Evolutionary conservation across 2,113 vertebrate species (phyloP).

Genomic region (Saccopteryx bilineata): DNA sequence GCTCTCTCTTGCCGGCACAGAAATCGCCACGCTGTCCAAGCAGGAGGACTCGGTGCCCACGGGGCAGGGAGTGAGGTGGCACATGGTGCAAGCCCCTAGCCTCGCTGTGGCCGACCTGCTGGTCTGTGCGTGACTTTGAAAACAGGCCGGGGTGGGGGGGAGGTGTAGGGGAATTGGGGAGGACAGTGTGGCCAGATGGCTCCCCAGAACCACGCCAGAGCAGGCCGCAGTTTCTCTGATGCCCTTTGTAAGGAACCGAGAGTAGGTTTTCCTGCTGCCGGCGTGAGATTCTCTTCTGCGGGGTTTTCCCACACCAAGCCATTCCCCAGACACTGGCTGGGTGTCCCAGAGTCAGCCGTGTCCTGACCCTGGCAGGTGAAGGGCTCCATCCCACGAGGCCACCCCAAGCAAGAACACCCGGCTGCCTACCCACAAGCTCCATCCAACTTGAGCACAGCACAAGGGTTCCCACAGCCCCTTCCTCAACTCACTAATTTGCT

Average conservation of each 20-base stretch:
- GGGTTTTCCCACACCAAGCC: not conserved
- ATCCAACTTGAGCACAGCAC: not conserved
- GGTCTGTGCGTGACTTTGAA: not conserved
- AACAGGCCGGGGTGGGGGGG: no score
- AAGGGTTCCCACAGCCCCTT: accelerated
- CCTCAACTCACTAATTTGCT: accelerated
- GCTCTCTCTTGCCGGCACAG: no score
- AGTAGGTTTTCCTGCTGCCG: not conserved
- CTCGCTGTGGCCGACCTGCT: accelerated
- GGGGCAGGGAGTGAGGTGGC: accelerated
- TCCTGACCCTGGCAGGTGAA: not conserved
- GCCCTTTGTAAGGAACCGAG: accelerated
- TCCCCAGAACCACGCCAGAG: accelerated
- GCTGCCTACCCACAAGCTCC: accelerated
- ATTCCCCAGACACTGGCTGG: not conserved
- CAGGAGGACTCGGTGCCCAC: not conserved
- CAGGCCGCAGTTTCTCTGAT: accelerated
- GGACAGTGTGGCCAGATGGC: accelerated
- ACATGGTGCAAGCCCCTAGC: no score
- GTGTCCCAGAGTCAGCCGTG: not conserved
- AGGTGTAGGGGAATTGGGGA: no score
- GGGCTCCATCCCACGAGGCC: not conserved
- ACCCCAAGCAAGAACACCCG: not conserved
- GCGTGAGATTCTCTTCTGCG: accelerated
- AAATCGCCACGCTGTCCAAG: accelerated